Percentiles rank a stretch among this genome's conserved stretches.
Evolutionary conservation across 37 sponge, comb jelly and placozoan genomes (phyloP).

Genomic region (Chondrosia reniformis): DNA sequence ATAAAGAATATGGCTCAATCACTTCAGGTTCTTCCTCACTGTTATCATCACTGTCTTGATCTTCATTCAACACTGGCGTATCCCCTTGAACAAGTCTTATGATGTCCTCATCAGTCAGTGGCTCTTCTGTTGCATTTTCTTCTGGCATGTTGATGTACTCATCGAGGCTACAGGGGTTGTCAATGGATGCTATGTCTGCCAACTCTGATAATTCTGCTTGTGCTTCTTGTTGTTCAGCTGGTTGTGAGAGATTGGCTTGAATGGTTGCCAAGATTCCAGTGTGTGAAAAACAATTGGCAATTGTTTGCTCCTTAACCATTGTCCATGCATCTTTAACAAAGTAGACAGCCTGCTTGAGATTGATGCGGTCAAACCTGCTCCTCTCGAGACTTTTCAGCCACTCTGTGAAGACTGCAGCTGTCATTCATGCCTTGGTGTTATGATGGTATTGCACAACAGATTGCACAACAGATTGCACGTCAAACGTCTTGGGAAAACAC

Average conservation of each 20-base stretch:
- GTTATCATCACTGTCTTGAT: neutral
- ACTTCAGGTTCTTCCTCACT: neutral
- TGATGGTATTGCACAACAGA: neutral
- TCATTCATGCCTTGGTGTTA: conserved; percentile 38
- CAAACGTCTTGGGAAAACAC: conserved; percentile 16
- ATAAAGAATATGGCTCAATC: neutral
- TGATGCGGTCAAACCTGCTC: no score
- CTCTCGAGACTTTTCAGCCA: conserved; percentile 20
- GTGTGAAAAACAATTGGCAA: conserved; percentile 21
- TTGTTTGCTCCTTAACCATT: conserved; percentile 9
- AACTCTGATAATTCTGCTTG: no score
- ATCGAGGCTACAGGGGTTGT: neutral
- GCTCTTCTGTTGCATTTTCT: neutral
- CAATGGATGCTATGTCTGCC: neutral
- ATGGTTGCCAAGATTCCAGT: conserved; percentile 10
- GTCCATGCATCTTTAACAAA: conserved; percentile 17
- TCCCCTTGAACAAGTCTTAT: conserved; percentile 15
- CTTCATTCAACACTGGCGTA: no score
- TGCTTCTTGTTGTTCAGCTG: no score
- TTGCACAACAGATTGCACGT: conserved; percentile 13
- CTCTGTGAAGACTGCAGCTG: conserved; percentile 3
- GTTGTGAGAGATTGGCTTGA: no score
- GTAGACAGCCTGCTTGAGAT: conserved; percentile 15
- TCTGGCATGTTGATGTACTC: neutral
- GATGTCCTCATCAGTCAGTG: conserved; percentile 6